Evolutionary conservation across 2,888 invertebrate genomes (phyloP), one percentile per base, ranked within the genome.

Genomic region (Drosophila parthenogenetica): DNA sequence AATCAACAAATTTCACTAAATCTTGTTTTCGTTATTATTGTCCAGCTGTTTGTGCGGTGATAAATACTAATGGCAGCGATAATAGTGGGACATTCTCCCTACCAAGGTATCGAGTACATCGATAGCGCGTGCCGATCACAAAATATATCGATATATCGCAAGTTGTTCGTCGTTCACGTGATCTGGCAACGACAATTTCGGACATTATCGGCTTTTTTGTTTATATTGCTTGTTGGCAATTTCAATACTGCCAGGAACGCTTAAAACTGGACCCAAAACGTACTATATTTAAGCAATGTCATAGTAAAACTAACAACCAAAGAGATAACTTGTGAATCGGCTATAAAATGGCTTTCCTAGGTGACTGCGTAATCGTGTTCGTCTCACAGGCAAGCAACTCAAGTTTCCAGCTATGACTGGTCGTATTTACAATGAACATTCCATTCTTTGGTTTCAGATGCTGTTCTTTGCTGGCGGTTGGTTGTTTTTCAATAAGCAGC

Each of bases 401-500:
- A 25, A 2, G n/a, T 46, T 45, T 32, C 7, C 2, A 14, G 5
- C 7, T 53, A 7, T 39, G 17, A 37, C 32, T 62, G 5, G 1
- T 63, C 46, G 29, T 29, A 29, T 8, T 54, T 68, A 39, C 17
- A 7, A n/a, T 22, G 25, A 29, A 29, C 29, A 29, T 29, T 29
- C 8, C 7, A 29, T 29, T 29, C 29, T 29, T 29, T 29, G 29
- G 29, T 29, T 29, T 93, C 93, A 99, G 98, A 94, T 96, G 58
- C 92, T 98, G 57, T 99, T 99, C 93, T 99, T 99, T 92, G 95
- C 96, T 61, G 98, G 98, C 71, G 99, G 99, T 66, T 99, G 99
- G 98, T 95, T 99, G 68, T 99, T 99, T 93, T 99, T 99, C 91
- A 97, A 99, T 87, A 99, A 98, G 92, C 97, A 98, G 92, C 93